Percentiles rank a stretch among this genome's conserved stretches.
Evolutionary conservation across 2,888 invertebrate species (phyloP).

Genomic region (Euplexia lucipara): DNA sequence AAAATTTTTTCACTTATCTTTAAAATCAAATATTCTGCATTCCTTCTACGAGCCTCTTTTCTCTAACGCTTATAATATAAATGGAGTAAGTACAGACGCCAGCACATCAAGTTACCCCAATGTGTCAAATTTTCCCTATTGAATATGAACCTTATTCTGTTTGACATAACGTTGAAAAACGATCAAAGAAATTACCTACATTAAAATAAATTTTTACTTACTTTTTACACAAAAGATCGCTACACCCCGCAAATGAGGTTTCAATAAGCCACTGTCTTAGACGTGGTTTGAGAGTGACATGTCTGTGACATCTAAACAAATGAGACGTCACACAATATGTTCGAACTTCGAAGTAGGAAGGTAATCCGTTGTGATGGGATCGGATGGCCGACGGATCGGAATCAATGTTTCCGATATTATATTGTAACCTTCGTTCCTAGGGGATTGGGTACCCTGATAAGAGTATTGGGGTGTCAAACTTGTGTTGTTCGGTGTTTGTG

Average conservation of each 20-base stretch:
- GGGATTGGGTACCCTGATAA: background rate
- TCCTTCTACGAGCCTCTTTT: too few relatives aligned
- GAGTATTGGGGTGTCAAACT: conserved; percentile 25
- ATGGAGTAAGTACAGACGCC: too few relatives aligned
- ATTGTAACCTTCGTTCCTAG: conserved; percentile 1
- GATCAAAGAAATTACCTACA: too few relatives aligned
- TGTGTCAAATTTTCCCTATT: too few relatives aligned
- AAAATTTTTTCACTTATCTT: too few relatives aligned
- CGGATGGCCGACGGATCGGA: background rate
- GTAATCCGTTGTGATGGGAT: conserved; percentile 21
- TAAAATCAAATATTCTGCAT: too few relatives aligned
- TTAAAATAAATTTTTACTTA: too few relatives aligned
- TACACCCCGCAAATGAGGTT: background rate
- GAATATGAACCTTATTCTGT: too few relatives aligned
- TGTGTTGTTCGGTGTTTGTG: background rate
- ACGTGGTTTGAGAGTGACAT: conserved; percentile 8
- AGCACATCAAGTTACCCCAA: too few relatives aligned
- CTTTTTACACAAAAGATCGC: too few relatives aligned
- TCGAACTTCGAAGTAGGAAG: background rate
- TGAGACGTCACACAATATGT: conserved; percentile 28
- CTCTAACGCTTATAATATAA: too few relatives aligned
- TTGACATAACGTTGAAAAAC: too few relatives aligned
- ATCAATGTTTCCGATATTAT: conserved; percentile 27
- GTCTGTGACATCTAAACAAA: conserved; percentile 32
- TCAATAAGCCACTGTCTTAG: background rate